phyloP scores from a whole-genome alignment of 2,888 invertebrate species.

The Anaspis maculata region DNA sequence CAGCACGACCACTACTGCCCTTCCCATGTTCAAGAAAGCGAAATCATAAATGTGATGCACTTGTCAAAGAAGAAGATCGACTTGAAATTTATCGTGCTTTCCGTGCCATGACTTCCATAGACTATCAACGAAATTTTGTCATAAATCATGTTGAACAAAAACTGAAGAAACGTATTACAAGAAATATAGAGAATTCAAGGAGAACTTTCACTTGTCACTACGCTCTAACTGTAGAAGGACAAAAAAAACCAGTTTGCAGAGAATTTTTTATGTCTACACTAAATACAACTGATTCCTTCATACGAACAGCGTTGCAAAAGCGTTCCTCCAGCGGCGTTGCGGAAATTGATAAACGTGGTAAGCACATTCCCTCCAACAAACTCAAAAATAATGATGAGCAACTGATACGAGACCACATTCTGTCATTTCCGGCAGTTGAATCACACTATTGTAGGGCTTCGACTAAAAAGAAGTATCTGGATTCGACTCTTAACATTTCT shows the following conservation, averaged over 20 bases:
- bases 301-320: background rate
- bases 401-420: background rate
- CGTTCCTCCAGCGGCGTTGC: background rate
- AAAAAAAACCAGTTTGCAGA: background rate
- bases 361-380: background rate
- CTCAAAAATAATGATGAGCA: background rate
- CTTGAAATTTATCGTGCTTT: background rate
- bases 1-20: background rate
- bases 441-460: background rate
- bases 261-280: background rate
- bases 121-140: background rate
- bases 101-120: background rate
- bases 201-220: background rate
- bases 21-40: background rate
- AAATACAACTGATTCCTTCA: background rate
- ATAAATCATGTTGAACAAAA: background rate
- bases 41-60: background rate
- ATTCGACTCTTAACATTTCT: conserved; percentile 14
- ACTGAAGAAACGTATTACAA: background rate
- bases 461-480: background rate
- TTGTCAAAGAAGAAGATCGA: background rate
- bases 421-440: background rate
- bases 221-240: background rate
- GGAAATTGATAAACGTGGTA: background rate
- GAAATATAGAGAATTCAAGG: background rate